These are phyloP conservation scores for Andricus quercusramuli DNA, from an alignment of 2,888 invertebrate species.

Conservation along the genomic window DNA sequence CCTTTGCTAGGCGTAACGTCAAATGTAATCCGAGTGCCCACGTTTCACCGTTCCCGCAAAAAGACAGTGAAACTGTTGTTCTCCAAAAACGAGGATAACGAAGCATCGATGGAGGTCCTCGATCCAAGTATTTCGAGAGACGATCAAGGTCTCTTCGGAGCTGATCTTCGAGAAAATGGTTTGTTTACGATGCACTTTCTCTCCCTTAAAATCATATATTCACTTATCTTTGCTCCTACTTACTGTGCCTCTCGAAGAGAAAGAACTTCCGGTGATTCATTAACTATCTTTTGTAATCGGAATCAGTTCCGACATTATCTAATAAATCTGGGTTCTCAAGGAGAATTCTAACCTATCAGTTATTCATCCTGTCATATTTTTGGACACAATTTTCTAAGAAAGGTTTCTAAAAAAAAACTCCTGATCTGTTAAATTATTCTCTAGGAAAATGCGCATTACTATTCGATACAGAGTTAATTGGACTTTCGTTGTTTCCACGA, in stretches of 20 bases:
- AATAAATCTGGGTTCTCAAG: neutral
- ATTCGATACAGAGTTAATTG: neutral
- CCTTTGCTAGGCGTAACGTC: conserved; percentile 28
- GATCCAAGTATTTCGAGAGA: conserved; percentile 74
- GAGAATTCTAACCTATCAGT: neutral
- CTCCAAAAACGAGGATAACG: neutral
- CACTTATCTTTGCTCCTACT: neutral
- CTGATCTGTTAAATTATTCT: neutral
- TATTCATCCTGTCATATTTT: neutral
- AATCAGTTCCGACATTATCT: neutral
- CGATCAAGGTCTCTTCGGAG: conserved; percentile 72
- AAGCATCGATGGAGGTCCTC: conserved; percentile 70
- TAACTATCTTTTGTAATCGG: neutral
- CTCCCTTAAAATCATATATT: conserved; percentile 3
- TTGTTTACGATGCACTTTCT: conserved; percentile 40
- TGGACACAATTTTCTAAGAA: neutral
- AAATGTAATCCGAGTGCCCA: conserved; percentile 8
- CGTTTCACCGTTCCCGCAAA: neutral
- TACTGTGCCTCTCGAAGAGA: neutral
- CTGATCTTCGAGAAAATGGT: conserved; percentile 74
- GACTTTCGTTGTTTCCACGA: neutral
- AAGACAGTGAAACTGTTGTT: neutral
- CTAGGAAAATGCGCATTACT: neutral
- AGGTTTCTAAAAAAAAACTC: neutral
- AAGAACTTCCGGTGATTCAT: neutral